Conservation (phyloP, 2,888 invertebrate species). For the Camptogramma bilineatum region DNA sequence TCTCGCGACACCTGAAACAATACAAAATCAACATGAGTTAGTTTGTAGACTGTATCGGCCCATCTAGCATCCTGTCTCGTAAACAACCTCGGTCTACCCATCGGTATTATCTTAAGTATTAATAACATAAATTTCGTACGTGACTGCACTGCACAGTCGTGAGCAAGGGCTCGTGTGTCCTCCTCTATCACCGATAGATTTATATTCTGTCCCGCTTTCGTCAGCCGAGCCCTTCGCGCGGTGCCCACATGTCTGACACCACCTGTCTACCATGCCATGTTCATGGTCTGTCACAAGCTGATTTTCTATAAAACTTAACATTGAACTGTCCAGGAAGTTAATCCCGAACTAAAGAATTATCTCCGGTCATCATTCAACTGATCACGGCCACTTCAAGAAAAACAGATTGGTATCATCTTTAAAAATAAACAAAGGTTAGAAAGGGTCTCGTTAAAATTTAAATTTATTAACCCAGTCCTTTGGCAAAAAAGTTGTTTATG, state of each 20-base stretch:
- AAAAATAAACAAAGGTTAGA: constrained; percentile 48
- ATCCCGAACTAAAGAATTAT: constrained; percentile 38
- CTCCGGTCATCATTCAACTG: constrained; percentile 37
- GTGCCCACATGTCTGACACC: constrained; percentile 73
- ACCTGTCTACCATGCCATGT: constrained; percentile 71
- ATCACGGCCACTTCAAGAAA: constrained; percentile 42
- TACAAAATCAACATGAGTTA: constrained; percentile 45
- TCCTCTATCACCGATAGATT: constrained; percentile 59
- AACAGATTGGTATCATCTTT: constrained; percentile 47
- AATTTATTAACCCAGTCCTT: constrained; percentile 53
- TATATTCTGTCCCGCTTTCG: constrained; percentile 58
- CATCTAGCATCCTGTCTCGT: constrained; percentile 45
- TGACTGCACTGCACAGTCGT: constrained; percentile 39
- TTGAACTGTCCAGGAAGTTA: constrained; percentile 68
- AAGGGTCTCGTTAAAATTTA: constrained; percentile 49
- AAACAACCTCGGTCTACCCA: constrained; percentile 50
- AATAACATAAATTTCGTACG: constrained; percentile 65
- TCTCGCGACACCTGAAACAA: constrained; percentile 80
- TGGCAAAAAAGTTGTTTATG: constrained; percentile 54
- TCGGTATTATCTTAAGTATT: constrained; percentile 67
- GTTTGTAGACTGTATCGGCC: constrained; percentile 44
- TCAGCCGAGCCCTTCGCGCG: constrained; percentile 70
- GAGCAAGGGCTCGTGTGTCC: constrained; percentile 56
- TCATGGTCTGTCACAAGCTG: constrained; percentile 46
- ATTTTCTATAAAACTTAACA: constrained; percentile 53